Evolutionary conservation across 2,797 vertebrate genomes (phyloP), one percentile per base, ranked within the genome.

Genomic region (Pyrocephalus nanus): DNA sequence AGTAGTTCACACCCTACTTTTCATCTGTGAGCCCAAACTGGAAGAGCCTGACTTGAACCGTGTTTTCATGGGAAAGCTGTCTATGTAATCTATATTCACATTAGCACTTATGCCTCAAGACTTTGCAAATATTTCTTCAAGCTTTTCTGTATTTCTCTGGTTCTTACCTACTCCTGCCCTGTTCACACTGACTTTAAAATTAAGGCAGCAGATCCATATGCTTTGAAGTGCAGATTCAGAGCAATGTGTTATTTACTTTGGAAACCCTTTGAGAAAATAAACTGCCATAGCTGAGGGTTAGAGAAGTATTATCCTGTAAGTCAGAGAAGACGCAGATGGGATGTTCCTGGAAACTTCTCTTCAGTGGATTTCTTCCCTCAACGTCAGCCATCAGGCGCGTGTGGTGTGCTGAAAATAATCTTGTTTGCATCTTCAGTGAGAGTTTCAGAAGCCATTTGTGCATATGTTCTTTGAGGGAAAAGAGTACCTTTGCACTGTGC

Each of bases 351-450:
- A 94, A 95, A 58, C 47, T 77, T 25, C 30, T 60, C 1, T 61
- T 51, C n/a, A 15, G 8, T 55, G 27, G 14, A 62, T 88, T 88
- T 66, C 11, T 79, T 89, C 65, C 58, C n/a, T 92, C 17, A 30
- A 30, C 0, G 0, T 70, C 45, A 90, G 40, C 26, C 8, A 3
- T 26, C 25, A 36, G 22, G 13, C 25, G 80, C 1, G 1, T n/a
- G 25, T 55, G 11, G 7, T 65, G 20, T 75, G 20, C 32, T 50
- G 51, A 47, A 78, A 90, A 43, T 20, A 71, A 79, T 61, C 15
- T 70, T 48, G 25, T 51, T 81, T 53, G 6, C 12, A 32, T 80
- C 43, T 85, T 60, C 3, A 1, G 1, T 29, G 27, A 45, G 32
- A 71, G 22, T 45, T 67, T 71, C 4, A 7, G 79, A 40, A 85